Evolutionary conservation across 2,888 invertebrate species (phyloP).

Genomic region (Melanargia galathea): DNA sequence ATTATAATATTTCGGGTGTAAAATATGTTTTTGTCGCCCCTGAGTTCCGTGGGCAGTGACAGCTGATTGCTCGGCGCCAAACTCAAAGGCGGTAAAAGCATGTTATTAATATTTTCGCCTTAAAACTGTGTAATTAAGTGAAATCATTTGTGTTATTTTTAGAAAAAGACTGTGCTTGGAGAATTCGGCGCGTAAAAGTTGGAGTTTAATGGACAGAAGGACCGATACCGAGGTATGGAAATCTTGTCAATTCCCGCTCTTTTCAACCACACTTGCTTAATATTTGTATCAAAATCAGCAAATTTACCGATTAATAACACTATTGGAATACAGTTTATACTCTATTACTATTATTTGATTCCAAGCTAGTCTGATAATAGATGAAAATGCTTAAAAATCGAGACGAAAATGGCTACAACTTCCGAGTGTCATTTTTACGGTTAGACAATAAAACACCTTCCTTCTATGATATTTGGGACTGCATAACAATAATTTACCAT

Average conservation of each 20-base stretch:
- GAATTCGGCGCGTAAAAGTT: slow-evolving; percentile 62
- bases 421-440: background rate
- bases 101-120: slow-evolving; percentile 35
- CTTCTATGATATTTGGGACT: background rate
- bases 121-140: slow-evolving; percentile 16
- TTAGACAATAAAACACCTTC: background rate
- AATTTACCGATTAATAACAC: background rate
- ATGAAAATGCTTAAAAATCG: background rate
- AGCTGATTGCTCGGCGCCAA: slow-evolving; percentile 77
- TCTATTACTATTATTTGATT: background rate
- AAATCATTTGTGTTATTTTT: slow-evolving; percentile 34
- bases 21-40: slow-evolving; percentile 42
- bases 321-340: background rate
- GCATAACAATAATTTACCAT: background rate
- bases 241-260: slow-evolving; percentile 58
- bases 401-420: background rate
- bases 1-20: slow-evolving; percentile 43
- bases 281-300: background rate
- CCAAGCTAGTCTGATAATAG: too few relatives aligned
- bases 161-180: slow-evolving; percentile 69
- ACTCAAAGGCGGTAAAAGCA: slow-evolving; percentile 71
- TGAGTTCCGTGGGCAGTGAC: slow-evolving; percentile 51
- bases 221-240: slow-evolving; percentile 69
- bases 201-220: slow-evolving; percentile 74
- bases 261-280: slow-evolving; percentile 44